Evolutionary conservation across 1,140 invertebrate species (phyloP).

Genomic region (Dryas iulia): DNA sequence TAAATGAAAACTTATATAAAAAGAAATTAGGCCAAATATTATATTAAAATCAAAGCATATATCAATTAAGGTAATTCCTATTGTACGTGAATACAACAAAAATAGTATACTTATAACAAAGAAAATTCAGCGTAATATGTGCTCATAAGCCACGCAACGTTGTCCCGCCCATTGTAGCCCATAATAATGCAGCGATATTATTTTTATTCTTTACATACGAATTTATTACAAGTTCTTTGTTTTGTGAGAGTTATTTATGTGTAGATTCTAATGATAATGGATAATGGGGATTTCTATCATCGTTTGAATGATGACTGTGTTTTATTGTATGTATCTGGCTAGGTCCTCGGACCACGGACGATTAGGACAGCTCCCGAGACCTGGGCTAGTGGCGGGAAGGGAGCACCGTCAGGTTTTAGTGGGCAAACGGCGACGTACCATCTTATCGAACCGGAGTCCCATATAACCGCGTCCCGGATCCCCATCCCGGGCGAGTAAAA

Average conservation of each 20-base stretch:
- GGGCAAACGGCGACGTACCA: no score
- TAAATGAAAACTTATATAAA: no score
- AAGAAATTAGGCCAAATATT: no score
- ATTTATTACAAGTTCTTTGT: conserved; percentile 16
- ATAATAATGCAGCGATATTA: conserved; percentile 20
- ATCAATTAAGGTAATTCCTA: background rate
- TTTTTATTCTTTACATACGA: conserved; percentile 26
- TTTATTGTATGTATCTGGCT: background rate
- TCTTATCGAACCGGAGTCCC: no score
- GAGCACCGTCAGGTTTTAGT: no score
- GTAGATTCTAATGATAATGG: background rate
- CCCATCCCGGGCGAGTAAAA: no score
- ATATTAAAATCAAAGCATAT: background rate
- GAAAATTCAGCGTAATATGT: background rate
- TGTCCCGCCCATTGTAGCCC: conserved; percentile 13
- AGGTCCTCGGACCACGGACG: no score
- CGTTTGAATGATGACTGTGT: background rate
- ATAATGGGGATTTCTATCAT: background rate
- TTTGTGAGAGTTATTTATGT: conserved; percentile 7
- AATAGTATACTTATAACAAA: background rate
- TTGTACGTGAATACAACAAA: conserved; percentile 1
- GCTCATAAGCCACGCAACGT: conserved; percentile 9
- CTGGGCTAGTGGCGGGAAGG: no score
- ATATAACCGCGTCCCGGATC: no score
- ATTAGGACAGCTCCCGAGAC: no score